phyloP scores from a whole-genome alignment of 2,888 invertebrate genomes.

The Yponomeuta plumbellus region DNA sequence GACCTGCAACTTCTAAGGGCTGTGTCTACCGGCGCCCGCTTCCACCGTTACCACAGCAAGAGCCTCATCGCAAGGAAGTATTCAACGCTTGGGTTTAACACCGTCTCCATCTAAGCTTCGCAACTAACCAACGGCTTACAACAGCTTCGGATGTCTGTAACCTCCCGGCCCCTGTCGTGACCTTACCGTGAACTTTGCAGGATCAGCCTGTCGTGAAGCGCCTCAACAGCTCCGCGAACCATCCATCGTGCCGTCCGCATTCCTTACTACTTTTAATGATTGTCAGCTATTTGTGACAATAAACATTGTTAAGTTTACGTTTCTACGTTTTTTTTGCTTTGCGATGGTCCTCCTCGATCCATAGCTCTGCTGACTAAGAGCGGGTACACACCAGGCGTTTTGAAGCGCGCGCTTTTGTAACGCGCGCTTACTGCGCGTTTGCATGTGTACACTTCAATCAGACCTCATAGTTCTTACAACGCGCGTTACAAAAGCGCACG shows the following conservation, averaged over 20 bases:
- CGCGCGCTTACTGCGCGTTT: too few species aligned
- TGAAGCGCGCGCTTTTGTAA: too few species aligned
- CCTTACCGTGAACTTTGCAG: constrained; percentile 69
- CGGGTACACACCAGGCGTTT: too few species aligned
- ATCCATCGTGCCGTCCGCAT: constrained; percentile 57
- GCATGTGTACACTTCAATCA: too few species aligned
- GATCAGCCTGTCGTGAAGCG: constrained; percentile 64
- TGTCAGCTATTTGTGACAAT: constrained; percentile 62
- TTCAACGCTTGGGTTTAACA: constrained; percentile 73
- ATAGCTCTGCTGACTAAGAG: too few species aligned
- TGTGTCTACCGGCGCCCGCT: constrained; percentile 80
- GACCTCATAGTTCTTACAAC: too few species aligned
- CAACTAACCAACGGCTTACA: constrained; percentile 62
- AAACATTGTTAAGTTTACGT: constrained; percentile 53
- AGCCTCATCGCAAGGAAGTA: constrained; percentile 86
- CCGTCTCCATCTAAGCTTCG: constrained; percentile 69
- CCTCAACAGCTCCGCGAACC: constrained; percentile 22
- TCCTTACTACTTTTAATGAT: constrained; percentile 50
- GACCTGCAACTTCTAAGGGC: constrained; percentile 77
- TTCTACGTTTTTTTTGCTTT: constrained; percentile 36
- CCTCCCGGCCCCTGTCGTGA: constrained; percentile 50
- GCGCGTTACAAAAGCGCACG: too few species aligned
- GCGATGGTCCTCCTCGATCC: constrained; percentile 25
- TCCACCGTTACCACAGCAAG: constrained; percentile 85
- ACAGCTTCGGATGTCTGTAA: constrained; percentile 40